A percentile compares a stretch with the other conserved stretches of the same genome.
phyloP scores from a whole-genome alignment of 2,888 invertebrate genomes.

The Mechanitis mazaeus region DNA sequence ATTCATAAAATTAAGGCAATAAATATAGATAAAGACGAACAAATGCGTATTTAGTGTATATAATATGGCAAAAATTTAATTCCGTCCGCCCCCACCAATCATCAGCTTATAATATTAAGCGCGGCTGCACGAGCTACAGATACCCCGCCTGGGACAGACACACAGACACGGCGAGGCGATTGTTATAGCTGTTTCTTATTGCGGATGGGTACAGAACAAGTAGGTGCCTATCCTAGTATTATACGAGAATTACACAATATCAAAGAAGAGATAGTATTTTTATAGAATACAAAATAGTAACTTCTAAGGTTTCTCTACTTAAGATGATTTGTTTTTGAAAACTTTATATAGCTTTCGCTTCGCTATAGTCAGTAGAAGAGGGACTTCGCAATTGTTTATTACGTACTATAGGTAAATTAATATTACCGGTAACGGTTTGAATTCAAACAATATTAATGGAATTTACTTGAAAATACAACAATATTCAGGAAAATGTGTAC shows the following conservation, averaged over 20 bases:
- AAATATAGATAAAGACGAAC: conserved; percentile 17
- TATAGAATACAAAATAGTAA: too few relatives aligned
- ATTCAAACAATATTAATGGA: background rate
- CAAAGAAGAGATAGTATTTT: too few relatives aligned
- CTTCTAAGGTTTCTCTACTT: too few relatives aligned
- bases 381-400: conserved; percentile 30
- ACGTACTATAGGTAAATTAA: conserved; percentile 27
- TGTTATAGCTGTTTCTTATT: too few relatives aligned
- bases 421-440: too few relatives aligned
- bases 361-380: background rate
- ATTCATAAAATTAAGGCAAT: conserved; percentile 11
- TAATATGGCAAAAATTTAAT: conserved; percentile 34
- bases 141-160: conserved; percentile 16
- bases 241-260: too few relatives aligned
- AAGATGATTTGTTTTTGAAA: too few relatives aligned
- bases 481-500: too few relatives aligned
- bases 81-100: conserved; percentile 39
- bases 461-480: conserved; percentile 4
- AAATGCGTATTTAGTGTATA: conserved; percentile 14
- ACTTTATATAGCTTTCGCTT: conserved; percentile 8
- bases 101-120: conserved; percentile 42
- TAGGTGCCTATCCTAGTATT: too few relatives aligned
- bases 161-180: background rate
- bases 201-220: too few relatives aligned
- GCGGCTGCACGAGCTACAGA: conserved; percentile 26